phyloP scores from a whole-genome alignment of 2,113 vertebrate species.

The Nerophis lumbriciformis region DNA sequence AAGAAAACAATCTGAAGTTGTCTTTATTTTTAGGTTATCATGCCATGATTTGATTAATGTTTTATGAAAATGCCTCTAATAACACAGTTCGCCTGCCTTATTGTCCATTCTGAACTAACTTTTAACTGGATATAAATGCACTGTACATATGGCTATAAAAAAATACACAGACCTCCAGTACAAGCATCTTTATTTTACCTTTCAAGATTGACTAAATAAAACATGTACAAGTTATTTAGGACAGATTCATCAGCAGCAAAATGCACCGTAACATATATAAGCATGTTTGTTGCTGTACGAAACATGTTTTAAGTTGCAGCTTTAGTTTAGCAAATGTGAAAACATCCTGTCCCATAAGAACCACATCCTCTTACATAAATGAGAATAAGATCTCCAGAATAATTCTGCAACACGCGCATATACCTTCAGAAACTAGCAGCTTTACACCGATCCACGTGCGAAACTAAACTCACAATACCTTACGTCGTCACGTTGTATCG shows the following conservation, averaged over 20 bases:
- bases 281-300: not conserved
- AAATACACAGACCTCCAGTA: not conserved
- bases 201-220: not conserved
- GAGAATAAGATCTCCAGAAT: not conserved
- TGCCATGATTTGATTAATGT: no score
- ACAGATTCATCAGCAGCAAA: not conserved
- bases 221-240: no score
- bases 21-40: no score
- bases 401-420: not conserved
- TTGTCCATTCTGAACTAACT: no score
- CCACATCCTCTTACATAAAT: slow-evolving; percentile 2
- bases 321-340: not conserved
- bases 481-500: not conserved
- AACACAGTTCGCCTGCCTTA: no score
- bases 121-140: no score
- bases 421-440: slow-evolving; percentile 3
- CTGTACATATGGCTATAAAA: not conserved
- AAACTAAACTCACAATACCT: not conserved
- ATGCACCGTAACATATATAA: not conserved
- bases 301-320: not conserved
- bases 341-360: slow-evolving; percentile 4
- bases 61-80: no score
- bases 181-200: no score
- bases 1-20: no score
- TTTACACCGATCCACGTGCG: not conserved